Evolutionary conservation across 2,888 invertebrate species (phyloP).

Genomic region (Cosmopolites sordidus): DNA sequence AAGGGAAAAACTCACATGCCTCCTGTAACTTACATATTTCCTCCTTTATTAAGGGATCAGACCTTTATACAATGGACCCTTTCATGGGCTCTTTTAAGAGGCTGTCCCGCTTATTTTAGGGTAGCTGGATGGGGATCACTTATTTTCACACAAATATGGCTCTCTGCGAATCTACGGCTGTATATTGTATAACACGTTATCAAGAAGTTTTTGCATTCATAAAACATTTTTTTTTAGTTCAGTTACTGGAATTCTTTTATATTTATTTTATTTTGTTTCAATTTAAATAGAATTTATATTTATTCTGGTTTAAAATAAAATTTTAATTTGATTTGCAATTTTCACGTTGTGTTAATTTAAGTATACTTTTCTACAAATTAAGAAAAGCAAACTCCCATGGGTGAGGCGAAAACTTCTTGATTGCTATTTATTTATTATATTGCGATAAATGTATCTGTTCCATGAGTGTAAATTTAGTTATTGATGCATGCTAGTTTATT

Average conservation of each 20-base stretch:
- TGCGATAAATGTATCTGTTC: slow-evolving; percentile 33
- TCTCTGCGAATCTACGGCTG: slow-evolving; percentile 47
- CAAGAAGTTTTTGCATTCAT: slow-evolving; percentile 16
- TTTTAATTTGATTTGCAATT: not conserved
- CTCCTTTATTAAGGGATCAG: slow-evolving; percentile 27
- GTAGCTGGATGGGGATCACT: slow-evolving; percentile 53
- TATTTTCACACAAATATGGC: slow-evolving; percentile 42
- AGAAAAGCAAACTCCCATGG: not conserved
- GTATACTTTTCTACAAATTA: not conserved
- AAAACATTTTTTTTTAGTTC: not conserved
- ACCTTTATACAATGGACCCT: slow-evolving; percentile 2
- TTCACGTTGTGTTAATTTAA: not conserved
- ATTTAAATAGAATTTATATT: not conserved
- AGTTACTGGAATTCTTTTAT: not conserved
- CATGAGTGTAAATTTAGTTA: slow-evolving; percentile 46
- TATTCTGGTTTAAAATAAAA: not conserved
- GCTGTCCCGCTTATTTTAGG: slow-evolving; percentile 38
- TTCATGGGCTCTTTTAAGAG: slow-evolving; percentile 9
- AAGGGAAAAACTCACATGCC: too few species aligned
- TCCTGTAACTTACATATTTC: slow-evolving; percentile 5
- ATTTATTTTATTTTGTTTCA: too few species aligned
- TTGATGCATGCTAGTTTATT: slow-evolving; percentile 47
- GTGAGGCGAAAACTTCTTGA: slow-evolving; percentile 17
- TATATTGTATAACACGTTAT: slow-evolving; percentile 40
- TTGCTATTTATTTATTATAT: slow-evolving; percentile 25